A percentile compares a stretch with the other conserved stretches of the same genome.
These are phyloP conservation scores for Herpetotheres cachinnans DNA, from an alignment of 2,113 vertebrate genomes.

Conservation along the genomic window DNA sequence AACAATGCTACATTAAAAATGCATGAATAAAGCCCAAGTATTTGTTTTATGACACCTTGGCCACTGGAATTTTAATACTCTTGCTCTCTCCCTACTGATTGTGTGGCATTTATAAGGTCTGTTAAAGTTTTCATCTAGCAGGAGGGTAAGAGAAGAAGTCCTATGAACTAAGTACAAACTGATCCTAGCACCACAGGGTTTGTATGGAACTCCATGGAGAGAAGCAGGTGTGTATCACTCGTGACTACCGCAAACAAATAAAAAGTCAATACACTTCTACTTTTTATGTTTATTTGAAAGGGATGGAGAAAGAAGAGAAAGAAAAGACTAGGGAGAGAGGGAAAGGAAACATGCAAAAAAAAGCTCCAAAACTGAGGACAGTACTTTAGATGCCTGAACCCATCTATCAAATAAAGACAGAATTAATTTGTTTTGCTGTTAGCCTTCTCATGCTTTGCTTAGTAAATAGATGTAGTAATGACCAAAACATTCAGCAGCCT, in stretches of 20 bases:
- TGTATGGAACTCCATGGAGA: neutral
- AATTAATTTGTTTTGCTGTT: neutral
- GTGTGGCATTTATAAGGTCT: neutral
- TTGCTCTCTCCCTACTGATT: neutral
- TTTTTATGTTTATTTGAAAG: neutral
- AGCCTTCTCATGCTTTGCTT: neutral
- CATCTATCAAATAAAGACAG: neutral
- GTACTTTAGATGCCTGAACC: too few relatives aligned
- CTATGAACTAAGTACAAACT: neutral
- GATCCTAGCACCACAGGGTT: neutral
- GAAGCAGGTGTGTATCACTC: neutral
- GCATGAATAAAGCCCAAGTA: neutral
- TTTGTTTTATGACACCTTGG: neutral
- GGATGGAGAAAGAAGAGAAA: neutral
- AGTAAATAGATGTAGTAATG: neutral
- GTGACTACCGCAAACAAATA: neutral
- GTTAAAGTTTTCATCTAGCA: neutral
- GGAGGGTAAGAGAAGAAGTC: neutral
- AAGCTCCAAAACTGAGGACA: neutral
- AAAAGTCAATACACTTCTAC: neutral
- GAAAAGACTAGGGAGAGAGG: accelerated
- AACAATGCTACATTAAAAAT: neutral
- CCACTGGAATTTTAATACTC: neutral
- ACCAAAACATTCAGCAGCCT: neutral
- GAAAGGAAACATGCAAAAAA: too few relatives aligned